Evolutionary conservation across 2,113 vertebrate genomes (phyloP).

Genomic region (Cinclus cinclus): DNA sequence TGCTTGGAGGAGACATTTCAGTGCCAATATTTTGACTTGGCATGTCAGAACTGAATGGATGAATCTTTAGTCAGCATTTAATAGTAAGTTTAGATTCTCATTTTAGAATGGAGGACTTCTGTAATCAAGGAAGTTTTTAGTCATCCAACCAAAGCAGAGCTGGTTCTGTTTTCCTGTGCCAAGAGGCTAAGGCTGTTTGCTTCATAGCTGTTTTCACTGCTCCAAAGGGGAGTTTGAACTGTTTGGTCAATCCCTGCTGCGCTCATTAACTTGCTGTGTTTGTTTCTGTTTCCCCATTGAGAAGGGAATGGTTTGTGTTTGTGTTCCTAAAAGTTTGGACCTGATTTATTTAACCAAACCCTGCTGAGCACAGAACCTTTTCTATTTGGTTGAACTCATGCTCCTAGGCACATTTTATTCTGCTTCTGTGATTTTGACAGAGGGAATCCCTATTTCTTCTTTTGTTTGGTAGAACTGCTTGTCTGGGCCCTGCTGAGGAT

Average conservation of each 20-base stretch:
- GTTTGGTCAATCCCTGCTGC: slow-evolving; percentile 33
- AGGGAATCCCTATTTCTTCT: slow-evolving; percentile 20
- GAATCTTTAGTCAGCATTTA: not conserved
- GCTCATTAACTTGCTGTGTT: slow-evolving; percentile 54
- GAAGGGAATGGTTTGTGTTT: slow-evolving; percentile 46
- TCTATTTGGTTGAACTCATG: slow-evolving; percentile 6
- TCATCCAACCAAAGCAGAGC: not conserved
- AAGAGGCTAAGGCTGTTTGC: not conserved
- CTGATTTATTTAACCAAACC: slow-evolving; percentile 34
- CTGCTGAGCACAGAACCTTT: slow-evolving; percentile 7
- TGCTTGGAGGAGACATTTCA: not conserved
- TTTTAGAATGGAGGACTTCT: not conserved
- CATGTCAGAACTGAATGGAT: not conserved
- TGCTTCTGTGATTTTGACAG: not conserved
- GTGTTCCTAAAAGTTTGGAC: slow-evolving; percentile 33
- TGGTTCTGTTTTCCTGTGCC: not conserved
- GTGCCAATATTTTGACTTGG: not conserved
- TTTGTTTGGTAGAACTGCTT: not conserved
- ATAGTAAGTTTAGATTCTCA: not conserved
- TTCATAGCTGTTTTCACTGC: not conserved
- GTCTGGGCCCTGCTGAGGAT: not conserved
- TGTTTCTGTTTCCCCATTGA: slow-evolving; percentile 29
- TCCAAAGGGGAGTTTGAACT: slow-evolving; percentile 14
- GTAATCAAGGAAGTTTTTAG: not conserved
- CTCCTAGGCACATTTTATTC: not conserved